Conservation (phyloP, 2,797 vertebrate genomes). For the Coracias cyanogaster region DNA sequence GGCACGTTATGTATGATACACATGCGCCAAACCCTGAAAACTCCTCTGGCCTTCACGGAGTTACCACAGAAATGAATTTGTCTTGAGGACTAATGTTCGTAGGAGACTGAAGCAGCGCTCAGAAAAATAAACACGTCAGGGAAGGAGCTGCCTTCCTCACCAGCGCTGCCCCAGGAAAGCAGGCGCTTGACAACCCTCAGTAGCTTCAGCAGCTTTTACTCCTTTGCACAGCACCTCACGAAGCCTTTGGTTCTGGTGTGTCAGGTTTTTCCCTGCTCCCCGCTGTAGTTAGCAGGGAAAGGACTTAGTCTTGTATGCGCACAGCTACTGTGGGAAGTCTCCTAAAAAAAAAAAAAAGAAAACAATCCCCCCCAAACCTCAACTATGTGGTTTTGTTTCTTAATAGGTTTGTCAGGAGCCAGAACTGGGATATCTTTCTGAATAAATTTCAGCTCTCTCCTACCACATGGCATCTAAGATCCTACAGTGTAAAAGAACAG, state of each 20-base stretch:
- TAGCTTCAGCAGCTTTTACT: neutral
- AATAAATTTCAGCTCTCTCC: neutral
- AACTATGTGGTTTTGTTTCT: neutral
- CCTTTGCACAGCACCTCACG: neutral
- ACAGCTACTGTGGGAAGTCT: neutral
- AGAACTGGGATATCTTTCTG: neutral
- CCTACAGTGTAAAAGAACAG: neutral
- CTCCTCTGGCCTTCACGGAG: neutral
- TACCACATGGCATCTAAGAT: neutral
- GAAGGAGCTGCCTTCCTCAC: neutral
- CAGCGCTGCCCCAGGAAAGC: neutral
- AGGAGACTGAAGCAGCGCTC: neutral
- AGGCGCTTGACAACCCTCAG: neutral
- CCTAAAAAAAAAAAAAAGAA: neutral
- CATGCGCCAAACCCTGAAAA: neutral
- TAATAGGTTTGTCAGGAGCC: constrained; percentile 6
- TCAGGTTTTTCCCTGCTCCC: neutral
- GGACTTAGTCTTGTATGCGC: fast-evolving
- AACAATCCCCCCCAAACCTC: neutral
- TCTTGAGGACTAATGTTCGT: neutral
- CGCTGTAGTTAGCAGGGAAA: neutral
- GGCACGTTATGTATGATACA: fast-evolving
- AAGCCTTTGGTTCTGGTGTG: neutral
- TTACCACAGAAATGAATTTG: neutral
- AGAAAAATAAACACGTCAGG: constrained; percentile 3